Conservation (phyloP, 2,888 invertebrate species). For the Pollenia griseotomentosa region DNA sequence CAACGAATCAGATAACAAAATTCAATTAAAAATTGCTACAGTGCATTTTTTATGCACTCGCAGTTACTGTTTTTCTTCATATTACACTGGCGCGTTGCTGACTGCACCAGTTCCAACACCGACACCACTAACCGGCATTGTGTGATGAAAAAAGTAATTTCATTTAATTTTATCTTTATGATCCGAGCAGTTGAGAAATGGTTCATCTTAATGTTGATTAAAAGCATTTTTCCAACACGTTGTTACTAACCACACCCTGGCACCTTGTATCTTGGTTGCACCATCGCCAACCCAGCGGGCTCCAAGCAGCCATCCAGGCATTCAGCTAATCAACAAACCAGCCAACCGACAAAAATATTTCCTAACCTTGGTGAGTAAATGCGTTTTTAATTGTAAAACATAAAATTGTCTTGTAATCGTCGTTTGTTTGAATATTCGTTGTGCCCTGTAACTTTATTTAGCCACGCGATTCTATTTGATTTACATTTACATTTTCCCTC, state of each 20-base stretch:
- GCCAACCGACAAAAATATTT: constrained; percentile 17
- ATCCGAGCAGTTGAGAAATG: constrained; percentile 38
- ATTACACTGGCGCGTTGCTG: constrained; percentile 30
- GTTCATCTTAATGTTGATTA: constrained; percentile 65
- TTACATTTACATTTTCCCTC: constrained; percentile 32
- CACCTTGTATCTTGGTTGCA: constrained; percentile 54
- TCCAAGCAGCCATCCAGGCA: background rate
- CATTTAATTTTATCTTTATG: constrained; percentile 61
- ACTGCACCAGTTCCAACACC: constrained; percentile 4
- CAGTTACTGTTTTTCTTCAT: constrained; percentile 9
- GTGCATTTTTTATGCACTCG: constrained; percentile 32
- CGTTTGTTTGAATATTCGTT: constrained; percentile 49
- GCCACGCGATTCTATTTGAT: constrained; percentile 55
- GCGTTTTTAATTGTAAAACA: constrained; percentile 73
- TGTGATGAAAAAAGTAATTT: constrained; percentile 49
- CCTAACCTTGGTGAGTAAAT: constrained; percentile 52
- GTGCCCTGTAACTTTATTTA: constrained; percentile 43
- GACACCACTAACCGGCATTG: background rate
- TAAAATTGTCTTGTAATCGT: constrained; percentile 55
- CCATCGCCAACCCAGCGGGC: constrained; percentile 19
- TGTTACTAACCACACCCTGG: constrained; percentile 57
- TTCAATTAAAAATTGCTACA: constrained; percentile 70
- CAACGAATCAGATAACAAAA: constrained; percentile 68
- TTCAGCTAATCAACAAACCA: background rate
- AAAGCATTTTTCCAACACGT: constrained; percentile 65